Conservation (phyloP, 1,140 invertebrate species). For the Sycophaga agraensis region DNA sequence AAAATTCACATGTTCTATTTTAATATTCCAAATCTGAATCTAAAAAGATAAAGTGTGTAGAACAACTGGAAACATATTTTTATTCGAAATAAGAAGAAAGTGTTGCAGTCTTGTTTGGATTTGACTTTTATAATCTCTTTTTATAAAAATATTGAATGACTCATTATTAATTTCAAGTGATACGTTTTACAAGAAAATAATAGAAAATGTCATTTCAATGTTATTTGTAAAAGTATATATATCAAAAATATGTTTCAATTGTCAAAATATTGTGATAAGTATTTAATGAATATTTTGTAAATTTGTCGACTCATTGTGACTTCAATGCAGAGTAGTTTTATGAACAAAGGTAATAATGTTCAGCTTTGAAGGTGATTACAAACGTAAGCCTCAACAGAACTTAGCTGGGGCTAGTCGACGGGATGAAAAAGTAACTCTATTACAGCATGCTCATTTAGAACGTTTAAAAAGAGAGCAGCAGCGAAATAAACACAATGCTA, state of each 20-base stretch:
- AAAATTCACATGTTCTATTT: neutral
- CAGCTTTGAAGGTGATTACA: conserved; percentile 91
- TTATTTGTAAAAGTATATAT: neutral
- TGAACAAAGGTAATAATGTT: conserved; percentile 57
- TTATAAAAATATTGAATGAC: neutral
- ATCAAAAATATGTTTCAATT: conserved; percentile 3
- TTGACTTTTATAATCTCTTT: neutral
- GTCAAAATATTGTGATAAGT: neutral
- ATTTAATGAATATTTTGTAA: conserved; percentile 7
- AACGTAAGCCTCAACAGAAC: conserved; percentile 85
- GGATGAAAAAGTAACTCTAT: conserved; percentile 73
- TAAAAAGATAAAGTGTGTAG: neutral
- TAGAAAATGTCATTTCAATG: neutral
- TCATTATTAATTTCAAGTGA: neutral
- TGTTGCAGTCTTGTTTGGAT: neutral
- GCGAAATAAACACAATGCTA: conserved; percentile 67
- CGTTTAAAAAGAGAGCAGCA: conserved; percentile 81
- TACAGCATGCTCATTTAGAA: conserved; percentile 80
- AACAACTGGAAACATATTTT: neutral
- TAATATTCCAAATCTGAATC: conserved; percentile 9
- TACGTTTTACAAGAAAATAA: neutral
- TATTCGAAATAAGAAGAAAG: neutral
- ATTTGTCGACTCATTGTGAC: conserved; percentile 23
- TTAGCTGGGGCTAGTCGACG: conserved; percentile 82
- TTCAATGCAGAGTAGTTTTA: conserved; percentile 19